Base-by-base conservation (phyloP, 2,113 vertebrate species). In the Strix aluco region DNA sequence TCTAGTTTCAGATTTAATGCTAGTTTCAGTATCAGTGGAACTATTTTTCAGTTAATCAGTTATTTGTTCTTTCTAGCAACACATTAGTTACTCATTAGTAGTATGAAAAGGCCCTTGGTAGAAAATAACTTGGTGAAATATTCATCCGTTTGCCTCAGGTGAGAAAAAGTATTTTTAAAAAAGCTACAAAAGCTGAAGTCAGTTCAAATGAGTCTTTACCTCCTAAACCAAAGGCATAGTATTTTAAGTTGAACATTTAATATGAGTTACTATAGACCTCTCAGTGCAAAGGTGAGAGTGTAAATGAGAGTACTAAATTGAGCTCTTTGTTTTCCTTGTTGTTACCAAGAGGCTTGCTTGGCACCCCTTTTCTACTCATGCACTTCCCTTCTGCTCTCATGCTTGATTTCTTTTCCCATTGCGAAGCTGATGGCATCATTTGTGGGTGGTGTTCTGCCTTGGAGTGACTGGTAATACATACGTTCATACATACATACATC, bases 1-100 rank as follows among this genome's bases (percentile, higher is more conserved):
- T 22, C 69, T 93, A 18, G 17, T 89, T 77, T 87, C 69, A 49
- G 92, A 97, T 97, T 97, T 98, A 97, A 81, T 86, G 27, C 62
- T 89, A 65, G 26, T 88, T 96, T 80, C 42, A 34, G 16, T 57
- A 40, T 91, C 95, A 92, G 57, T 88, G 89, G 49, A 92, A 94
- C 96, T 97, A 6, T 92, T 95, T 97, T 86, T 91, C 89, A 96
- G 18, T 21, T 52, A 27, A 73, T 62, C 8, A 13, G 26, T 77
- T 83, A 52, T 87, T 88, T 62, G 27, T 42, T 84, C 82, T 92
- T 85, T 87, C 30, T 74, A 80, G 65, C 62, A 91, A 79, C 3
- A 11, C 20, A 5, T 88, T 27, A 6, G 12, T 81, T 92, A 17
- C 5, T 88, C 49, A 49, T 42, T 77, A 75, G 70, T 15, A 62